Evolutionary conservation across 2,888 invertebrate genomes (phyloP).

Genomic region (Pelosia muscerda): DNA sequence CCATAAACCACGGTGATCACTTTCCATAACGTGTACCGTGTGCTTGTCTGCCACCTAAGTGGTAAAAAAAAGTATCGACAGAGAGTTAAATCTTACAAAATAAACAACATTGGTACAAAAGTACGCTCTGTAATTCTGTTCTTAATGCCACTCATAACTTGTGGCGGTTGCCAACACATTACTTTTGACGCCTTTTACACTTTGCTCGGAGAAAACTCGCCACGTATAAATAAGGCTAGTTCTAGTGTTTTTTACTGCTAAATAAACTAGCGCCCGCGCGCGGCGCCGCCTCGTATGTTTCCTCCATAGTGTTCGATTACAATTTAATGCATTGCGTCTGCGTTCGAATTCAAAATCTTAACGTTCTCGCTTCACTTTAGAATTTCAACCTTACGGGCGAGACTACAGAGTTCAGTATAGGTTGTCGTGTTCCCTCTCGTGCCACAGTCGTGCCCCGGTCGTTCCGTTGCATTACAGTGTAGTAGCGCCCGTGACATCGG

Average conservation of each 20-base stretch:
- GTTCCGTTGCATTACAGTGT: slow-evolving; percentile 71
- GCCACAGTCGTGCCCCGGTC: slow-evolving; percentile 62
- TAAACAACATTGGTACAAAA: slow-evolving; percentile 8
- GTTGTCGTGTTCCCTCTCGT: slow-evolving; percentile 39
- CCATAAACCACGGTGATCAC: too few relatives aligned
- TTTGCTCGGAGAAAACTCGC: slow-evolving; percentile 40
- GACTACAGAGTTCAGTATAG: slow-evolving; percentile 36
- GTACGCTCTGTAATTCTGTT: slow-evolving; percentile 7
- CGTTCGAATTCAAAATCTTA: slow-evolving; percentile 75
- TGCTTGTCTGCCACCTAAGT: too few relatives aligned
- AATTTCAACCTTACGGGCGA: slow-evolving; percentile 51
- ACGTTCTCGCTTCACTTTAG: slow-evolving; percentile 39
- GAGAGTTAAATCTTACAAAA: neutral
- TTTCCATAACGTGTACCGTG: too few relatives aligned
- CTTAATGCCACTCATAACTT: slow-evolving; percentile 25
- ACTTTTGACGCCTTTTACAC: slow-evolving; percentile 30
- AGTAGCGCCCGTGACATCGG: slow-evolving; percentile 70
- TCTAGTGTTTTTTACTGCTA: slow-evolving; percentile 50
- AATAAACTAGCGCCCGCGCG: slow-evolving; percentile 50
- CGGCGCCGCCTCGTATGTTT: slow-evolving; percentile 51
- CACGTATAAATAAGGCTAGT: slow-evolving; percentile 49
- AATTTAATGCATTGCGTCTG: slow-evolving; percentile 83
- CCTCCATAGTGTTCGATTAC: slow-evolving; percentile 81
- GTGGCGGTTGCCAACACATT: slow-evolving; percentile 24
- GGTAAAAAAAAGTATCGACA: neutral